Base-by-base conservation (phyloP, 2,888 invertebrate species). In the Mellilla xanthometata region DNA sequence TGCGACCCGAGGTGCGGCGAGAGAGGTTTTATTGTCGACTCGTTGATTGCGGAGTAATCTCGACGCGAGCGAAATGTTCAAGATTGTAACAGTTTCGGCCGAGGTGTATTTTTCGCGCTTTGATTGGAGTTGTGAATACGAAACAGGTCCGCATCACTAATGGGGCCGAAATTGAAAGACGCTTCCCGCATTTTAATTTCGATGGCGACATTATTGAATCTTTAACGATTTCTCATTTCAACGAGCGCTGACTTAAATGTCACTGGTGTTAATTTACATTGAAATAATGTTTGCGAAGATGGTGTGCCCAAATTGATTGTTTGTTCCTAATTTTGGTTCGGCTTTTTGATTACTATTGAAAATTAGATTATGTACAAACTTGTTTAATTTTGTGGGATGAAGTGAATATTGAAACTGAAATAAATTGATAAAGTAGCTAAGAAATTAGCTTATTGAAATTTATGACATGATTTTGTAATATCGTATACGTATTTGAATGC, bases 91-190 rank as follows among this genome's bases (percentile, higher is more conserved):
- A 30, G 45, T 50, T 47, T 46, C 11, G 52, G 39, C 36, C 46
- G 32, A 42, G 45, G 47, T 52, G 47, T 72, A 61, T 64, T 68
- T 66, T 56, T 61, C 64, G 55, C 62, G 43, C 43, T 68, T 55
- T 76, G 76, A 81, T 79, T 78, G 72, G 72, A 68, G 64, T 62
- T 62, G 56, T 56, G 68, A 65, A 67, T 70, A 72, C 62, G 72
- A 68, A 72, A 66, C 61, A 68, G 65, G 55, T 41, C 52, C 52
- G 44, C 47, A 46, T 53, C 32, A 62, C 66, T 68, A 70, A 73
- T 68, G 62, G 65, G 52, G 44, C 35, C 56, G 54, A 66, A 73
- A 73, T 72, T 68, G 67, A 63, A 63, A 62, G 62, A 63, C 67
- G 66, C 54, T 56, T 55, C 67, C 65, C 66, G 72, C 64, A 76